Percentiles rank a stretch among this genome's conserved stretches.
These are phyloP conservation scores for Marmota flaviventris DNA, from an alignment of 2,113 vertebrate genomes.

Conservation along the genomic window DNA sequence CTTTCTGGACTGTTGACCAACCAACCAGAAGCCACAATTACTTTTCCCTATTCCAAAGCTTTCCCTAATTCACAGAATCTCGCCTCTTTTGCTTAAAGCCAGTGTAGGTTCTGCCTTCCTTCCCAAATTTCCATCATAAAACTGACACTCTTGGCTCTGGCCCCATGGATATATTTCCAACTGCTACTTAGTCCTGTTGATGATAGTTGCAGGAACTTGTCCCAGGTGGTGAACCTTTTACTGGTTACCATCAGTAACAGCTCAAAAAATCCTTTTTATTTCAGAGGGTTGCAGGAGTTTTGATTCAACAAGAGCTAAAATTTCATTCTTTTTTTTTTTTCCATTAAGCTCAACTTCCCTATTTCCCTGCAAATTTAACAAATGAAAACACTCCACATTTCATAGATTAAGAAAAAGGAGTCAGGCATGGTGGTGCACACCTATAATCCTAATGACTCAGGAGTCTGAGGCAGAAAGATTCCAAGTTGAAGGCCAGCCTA, in stretches of 20 bases:
- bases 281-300: background rate
- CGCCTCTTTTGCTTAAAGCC: too few relatives aligned
- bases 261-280: background rate
- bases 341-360: background rate
- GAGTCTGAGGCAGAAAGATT: too few relatives aligned
- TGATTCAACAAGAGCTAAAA: background rate
- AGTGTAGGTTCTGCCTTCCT: too few relatives aligned
- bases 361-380: slow-evolving; percentile 29
- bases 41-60: too few relatives aligned
- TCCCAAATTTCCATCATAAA: too few relatives aligned
- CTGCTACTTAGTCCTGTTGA: background rate
- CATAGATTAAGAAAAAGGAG: background rate
- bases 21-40: too few relatives aligned
- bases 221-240: background rate
- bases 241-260: background rate
- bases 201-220: background rate
- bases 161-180: background rate
- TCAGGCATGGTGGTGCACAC: too few relatives aligned
- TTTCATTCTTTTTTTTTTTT: background rate
- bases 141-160: background rate
- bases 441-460: too few relatives aligned
- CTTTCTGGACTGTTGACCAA: too few relatives aligned
- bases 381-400: background rate
- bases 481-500: too few relatives aligned
- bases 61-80: too few relatives aligned